phyloP scores from a whole-genome alignment of 2,888 invertebrate species.

The Ormyrus thymus region DNA sequence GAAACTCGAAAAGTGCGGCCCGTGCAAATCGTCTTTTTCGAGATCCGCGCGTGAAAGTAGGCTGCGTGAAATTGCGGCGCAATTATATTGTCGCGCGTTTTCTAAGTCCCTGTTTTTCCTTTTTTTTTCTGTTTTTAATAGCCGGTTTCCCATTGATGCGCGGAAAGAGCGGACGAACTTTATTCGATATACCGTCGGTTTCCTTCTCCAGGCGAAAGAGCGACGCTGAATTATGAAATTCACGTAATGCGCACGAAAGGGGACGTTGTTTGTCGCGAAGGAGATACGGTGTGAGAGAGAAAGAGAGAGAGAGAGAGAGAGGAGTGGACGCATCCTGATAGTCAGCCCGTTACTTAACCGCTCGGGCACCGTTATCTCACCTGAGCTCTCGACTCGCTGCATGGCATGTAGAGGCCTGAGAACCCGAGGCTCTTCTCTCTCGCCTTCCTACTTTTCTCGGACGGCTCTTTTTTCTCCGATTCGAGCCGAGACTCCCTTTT shows the following conservation, averaged over 20 bases:
- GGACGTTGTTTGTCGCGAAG: constrained; percentile 19
- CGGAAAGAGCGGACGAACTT: background rate
- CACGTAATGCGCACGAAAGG: constrained; percentile 27
- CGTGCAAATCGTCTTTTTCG: too few species aligned
- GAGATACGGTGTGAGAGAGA: background rate
- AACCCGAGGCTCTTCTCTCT: constrained; percentile 6
- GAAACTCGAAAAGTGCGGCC: too few species aligned
- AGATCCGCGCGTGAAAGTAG: constrained; percentile 18
- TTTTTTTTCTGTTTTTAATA: background rate
- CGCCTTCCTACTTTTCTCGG: background rate
- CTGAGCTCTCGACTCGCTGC: constrained; percentile 61
- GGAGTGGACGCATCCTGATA: constrained; percentile 50
- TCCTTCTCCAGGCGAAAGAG: constrained; percentile 6
- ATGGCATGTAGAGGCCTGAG: constrained; percentile 8
- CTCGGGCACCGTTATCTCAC: constrained; percentile 73
- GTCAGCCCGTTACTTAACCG: constrained; percentile 73
- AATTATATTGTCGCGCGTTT: background rate
- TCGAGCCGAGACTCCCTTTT: constrained; percentile 8
- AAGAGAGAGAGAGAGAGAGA: background rate
- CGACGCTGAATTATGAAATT: constrained; percentile 46
- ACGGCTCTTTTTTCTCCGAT: background rate
- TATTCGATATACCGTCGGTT: background rate
- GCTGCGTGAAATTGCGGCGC: constrained; percentile 7
- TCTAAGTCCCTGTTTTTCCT: background rate
- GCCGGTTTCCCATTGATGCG: background rate